Base-by-base conservation (phyloP, 2,113 vertebrate species). In the Grantiella picta region DNA sequence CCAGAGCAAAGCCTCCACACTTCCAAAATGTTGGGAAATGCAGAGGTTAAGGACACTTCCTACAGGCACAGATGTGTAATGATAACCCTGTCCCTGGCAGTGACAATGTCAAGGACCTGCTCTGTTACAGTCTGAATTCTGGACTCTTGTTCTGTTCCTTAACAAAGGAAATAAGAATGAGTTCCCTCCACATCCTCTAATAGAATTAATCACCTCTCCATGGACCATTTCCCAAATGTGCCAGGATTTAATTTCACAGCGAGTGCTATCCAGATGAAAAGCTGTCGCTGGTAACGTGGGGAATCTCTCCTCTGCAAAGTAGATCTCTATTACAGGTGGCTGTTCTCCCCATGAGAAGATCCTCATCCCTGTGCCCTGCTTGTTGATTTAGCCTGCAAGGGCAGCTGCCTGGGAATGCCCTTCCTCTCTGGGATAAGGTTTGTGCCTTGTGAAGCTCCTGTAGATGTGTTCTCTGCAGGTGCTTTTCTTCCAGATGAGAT, bases 201-300 rank as follows among this genome's bases (percentile, higher is more conserved):
- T 66, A 90, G 85, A 86, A 95, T 89, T 83, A 94, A 81, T 83
- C 72, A 53, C 44, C 79, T 86, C 93, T 93, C 88, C 64, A 22
- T 71, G 79, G 93, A 45, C 76, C 56, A n/a, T 83, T 92, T 95
- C 88, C 88, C 75, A 90, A 42, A 88, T 68, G 93, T 11, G 16
- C 44, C 76, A 61, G 85, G 76, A 82, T 96, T 96, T 96, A 90
- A 95, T 96, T 93, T 96, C 88, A 54, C 56, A 86, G 65, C 0
- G 1, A 80, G 64, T 36, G 75, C 73, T 49, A 88, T n/a, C 87
- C 76, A 66, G 52, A 56, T n/a, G 60, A 90, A 81, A 76, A 78
- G 24, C 76, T 88, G 45, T 21, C 22, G 90, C 19, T 90, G 75
- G 33, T 38, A 45, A 44, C 1, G 12, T 4, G 23, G 72, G 61